Evolutionary conservation across 2,888 invertebrate genomes (phyloP).

Genomic region (Alviniconcha strummeri): DNA sequence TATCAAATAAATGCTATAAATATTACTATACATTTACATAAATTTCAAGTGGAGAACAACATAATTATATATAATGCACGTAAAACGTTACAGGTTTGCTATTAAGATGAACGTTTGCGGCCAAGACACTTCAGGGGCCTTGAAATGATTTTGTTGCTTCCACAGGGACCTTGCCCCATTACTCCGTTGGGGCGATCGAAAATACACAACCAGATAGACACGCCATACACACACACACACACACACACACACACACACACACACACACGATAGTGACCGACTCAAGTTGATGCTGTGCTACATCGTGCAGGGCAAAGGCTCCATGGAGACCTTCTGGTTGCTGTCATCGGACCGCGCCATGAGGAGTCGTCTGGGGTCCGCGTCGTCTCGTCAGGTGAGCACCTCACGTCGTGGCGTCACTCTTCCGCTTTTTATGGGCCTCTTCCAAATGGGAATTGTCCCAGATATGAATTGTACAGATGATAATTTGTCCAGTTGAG

Average conservation of each 20-base stretch:
- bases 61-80: background rate
- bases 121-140: no score
- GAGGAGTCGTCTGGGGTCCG: conserved; percentile 15
- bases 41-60: background rate
- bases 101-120: no score
- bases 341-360: background rate
- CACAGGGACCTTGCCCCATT: no score
- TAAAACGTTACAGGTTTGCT: background rate
- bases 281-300: no score
- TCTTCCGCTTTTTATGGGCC: no score
- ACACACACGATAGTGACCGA: background rate
- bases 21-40: background rate
- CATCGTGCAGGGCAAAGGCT: conserved; percentile 52
- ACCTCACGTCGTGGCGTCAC: background rate
- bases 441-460: no score
- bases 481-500: background rate
- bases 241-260: background rate
- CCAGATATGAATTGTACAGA: background rate
- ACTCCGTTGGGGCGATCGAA: no score
- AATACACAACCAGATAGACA: no score
- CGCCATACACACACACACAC: background rate
- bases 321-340: conserved; percentile 42
- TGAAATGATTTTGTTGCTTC: no score
- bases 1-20: no score
- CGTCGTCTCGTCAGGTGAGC: background rate